Base-by-base conservation (phyloP, 2,113 vertebrate genomes). In the Myiozetetes cayanensis region DNA sequence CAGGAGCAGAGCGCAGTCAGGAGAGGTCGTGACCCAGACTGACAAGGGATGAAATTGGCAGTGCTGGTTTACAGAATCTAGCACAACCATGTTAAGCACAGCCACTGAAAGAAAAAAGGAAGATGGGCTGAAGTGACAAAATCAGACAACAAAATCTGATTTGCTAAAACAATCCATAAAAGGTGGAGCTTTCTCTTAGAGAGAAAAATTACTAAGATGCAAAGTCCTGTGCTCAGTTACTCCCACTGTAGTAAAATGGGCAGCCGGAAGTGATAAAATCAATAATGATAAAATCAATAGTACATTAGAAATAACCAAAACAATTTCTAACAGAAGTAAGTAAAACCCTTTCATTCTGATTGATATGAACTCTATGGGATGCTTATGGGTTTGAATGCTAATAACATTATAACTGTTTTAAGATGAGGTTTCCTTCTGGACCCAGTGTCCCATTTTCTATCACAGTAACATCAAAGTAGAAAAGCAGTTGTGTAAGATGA, bases 41-140 rank as follows among this genome's bases (percentile, higher is more conserved):
- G 93, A 76, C n/a, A 89, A 94, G 63, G 79, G 94, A 62, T 70
- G 62, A 93, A 87, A 95, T 46, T 79, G 72, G 39, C 82, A 93
- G 58, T 46, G 33, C 28, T 76, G 70, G 39, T 86, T 90, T 93
- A 76, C 6, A 82, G 93, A 72, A 79, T 33, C 31, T 83, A 85
- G 79, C 39, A 59, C 28, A 89, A 72, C 44, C 67, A 71, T 47
- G 62, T 62, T 93, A 93, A 96, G 70, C 50, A 79, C 52, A 95
- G 17, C 22, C 46, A 90, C 35, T 86, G 70, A 94, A 90, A 72
- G 18, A 70, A 47, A 92, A 52, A 84, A 91, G 65, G 47, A 15
- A 47, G 43, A 67, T 72, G 47, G 71, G 6, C 46, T 85, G 62
- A 86, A 63, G 56, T 67, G 81, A 92, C n/a, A 46, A 76, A 90